Percentiles rank a stretch among this genome's conserved stretches.
These are phyloP conservation scores for Magallana gigas DNA, from an alignment of 1,140 invertebrate species.

Conservation along the genomic window DNA sequence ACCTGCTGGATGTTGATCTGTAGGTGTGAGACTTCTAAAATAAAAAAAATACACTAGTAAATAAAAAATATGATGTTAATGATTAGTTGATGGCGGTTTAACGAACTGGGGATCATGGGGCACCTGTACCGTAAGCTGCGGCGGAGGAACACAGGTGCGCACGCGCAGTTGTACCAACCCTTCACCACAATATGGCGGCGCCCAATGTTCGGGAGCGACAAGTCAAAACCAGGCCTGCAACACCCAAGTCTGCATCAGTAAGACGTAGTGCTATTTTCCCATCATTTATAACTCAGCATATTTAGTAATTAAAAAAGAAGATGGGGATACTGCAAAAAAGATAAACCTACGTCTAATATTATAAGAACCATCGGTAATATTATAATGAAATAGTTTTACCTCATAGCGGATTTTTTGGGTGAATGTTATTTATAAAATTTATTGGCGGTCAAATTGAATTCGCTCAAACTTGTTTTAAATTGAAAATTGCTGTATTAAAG, in stretches of 20 bases:
- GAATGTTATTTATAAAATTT: slow-evolving; percentile 42
- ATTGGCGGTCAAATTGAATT: too few species aligned
- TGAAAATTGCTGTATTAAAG: too few species aligned
- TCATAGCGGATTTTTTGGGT: too few species aligned
- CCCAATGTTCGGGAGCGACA: slow-evolving; percentile 60
- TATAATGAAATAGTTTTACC: too few species aligned
- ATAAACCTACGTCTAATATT: too few species aligned
- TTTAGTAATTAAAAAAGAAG: too few species aligned
- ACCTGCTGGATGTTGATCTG: too few species aligned
- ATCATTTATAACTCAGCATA: too few species aligned
- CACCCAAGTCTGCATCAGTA: slow-evolving; percentile 21
- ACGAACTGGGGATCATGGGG: slow-evolving; percentile 85
- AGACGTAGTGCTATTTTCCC: background rate
- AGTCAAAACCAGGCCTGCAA: slow-evolving; percentile 14
- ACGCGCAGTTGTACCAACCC: slow-evolving; percentile 54
- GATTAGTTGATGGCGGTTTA: slow-evolving; percentile 35
- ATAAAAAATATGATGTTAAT: background rate
- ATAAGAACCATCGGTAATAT: too few species aligned
- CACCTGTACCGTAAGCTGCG: slow-evolving; percentile 92
- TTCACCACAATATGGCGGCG: slow-evolving; percentile 56
- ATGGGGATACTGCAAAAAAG: too few species aligned
- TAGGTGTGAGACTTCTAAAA: too few species aligned
- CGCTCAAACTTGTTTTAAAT: too few species aligned
- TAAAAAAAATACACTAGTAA: background rate
- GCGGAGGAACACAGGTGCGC: slow-evolving; percentile 87